Evolutionary conservation across 2,888 invertebrate genomes (phyloP), one percentile per base, ranked within the genome.

Genomic region (Adelphocoris suturalis): DNA sequence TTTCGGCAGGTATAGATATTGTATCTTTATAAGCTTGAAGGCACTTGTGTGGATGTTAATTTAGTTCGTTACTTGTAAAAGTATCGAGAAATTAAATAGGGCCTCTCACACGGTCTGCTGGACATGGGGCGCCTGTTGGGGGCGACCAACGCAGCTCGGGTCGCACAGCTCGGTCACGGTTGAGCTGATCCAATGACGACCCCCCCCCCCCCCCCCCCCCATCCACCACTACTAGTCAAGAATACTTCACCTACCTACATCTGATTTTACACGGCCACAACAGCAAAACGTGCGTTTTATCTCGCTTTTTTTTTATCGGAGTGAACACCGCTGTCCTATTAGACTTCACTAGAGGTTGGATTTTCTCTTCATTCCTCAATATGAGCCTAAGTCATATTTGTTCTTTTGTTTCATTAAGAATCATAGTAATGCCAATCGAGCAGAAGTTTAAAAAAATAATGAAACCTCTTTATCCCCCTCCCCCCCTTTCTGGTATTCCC

Each of bases 231-330:
- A 52, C 16, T 16, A 12, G 14, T 52, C 13, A 2, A 16, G 16
- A 52, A 52, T 52, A 12, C 52, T 14, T 12, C 52, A 5, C 52
- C 52, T 52, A 52, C 52, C 52, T 2, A 16, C 61, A 19, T 61
- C 61, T 61, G 61, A 61, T 61, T 61, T 61, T 61, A 61, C 61
- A 61, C 61, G 61, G 61, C 61, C 2, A n/a, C 19, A 14, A 61
- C 7, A 61, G 19, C 61, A 4, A 4, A 61, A 0, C 61, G 3
- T 61, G 16, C n/a, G 52, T 52, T 7, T 7, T 52, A 52, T 52
- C 52, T 52, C 52, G 16, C 52, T 16, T 52, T 16, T 52, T 52
- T 52, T 11, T 37, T 37, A 37, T 7, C 37, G 37, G 37, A 7
- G 7, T 37, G 37, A 4, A 52, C 2, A 52, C 12, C 52, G 13